Percentiles rank a stretch among this genome's conserved stretches.
phyloP scores from a whole-genome alignment of 1,140 invertebrate species.

The Trichonephila inaurata region DNA sequence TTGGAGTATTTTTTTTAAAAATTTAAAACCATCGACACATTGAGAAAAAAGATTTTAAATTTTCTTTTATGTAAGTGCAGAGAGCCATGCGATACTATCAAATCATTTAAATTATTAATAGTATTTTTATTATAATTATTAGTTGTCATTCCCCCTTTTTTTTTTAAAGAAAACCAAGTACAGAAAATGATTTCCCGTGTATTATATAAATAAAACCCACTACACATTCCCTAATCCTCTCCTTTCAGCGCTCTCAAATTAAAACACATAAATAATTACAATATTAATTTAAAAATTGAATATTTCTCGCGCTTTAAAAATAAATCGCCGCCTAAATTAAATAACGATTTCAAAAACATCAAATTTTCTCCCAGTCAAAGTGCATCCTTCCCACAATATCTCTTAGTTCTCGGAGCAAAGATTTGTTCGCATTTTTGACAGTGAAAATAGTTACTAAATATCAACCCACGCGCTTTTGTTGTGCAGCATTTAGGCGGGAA shows the following conservation, averaged over 20 bases:
- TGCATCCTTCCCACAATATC: background rate
- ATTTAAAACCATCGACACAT: too few species aligned
- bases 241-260: background rate
- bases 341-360: background rate
- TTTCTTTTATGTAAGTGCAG: too few species aligned
- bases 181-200: background rate
- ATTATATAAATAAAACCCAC: background rate
- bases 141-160: too few species aligned
- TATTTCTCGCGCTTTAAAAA: background rate
- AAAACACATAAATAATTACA: background rate
- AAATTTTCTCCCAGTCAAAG: background rate
- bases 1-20: too few species aligned
- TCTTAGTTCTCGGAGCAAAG: background rate
- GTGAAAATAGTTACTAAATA: constrained; percentile 60
- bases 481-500: constrained; percentile 76
- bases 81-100: too few species aligned
- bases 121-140: too few species aligned
- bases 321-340: background rate
- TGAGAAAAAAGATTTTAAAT: too few species aligned
- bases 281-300: background rate
- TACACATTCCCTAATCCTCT: background rate
- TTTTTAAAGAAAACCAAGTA: too few species aligned
- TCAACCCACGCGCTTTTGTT: constrained; percentile 75
- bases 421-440: constrained; percentile 33
- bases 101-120: too few species aligned